These are phyloP conservation scores for Bombus ignitus DNA, from an alignment of 1,140 invertebrate genomes.

Conservation along the genomic window DNA sequence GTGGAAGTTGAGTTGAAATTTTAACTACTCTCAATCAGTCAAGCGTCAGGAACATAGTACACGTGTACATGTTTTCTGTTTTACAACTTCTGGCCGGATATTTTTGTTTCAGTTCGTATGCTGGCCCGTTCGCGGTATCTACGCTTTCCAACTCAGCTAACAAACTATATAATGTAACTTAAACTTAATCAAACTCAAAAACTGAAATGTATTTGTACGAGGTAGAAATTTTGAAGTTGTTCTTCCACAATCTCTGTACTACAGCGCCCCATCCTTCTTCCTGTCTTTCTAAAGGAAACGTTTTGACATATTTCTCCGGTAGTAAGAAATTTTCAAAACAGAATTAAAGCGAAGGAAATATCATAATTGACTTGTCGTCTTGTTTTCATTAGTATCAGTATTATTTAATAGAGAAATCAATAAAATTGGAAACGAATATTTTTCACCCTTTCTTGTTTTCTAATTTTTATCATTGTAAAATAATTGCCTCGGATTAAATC, in stretches of 20 bases:
- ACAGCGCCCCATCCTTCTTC: neutral
- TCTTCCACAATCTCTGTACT: neutral
- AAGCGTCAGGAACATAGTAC: neutral
- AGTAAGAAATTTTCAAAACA: neutral
- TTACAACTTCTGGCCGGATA: neutral
- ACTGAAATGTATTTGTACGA: neutral
- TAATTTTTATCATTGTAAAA: no score
- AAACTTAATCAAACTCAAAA: neutral
- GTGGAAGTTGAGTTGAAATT: neutral
- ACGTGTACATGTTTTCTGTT: neutral
- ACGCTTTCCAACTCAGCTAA: neutral
- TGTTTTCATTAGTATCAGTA: no score
- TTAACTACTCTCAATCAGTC: neutral
- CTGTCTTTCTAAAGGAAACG: neutral
- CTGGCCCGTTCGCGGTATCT: neutral
- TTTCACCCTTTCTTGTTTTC: no score
- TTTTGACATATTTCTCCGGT: neutral
- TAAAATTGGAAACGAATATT: no score
- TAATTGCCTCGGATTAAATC: no score
- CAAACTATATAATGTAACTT: neutral
- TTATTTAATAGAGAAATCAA: no score
- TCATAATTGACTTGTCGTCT: neutral
- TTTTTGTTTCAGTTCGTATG: neutral
- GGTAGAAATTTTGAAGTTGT: neutral
- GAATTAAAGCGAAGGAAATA: neutral